Conservation (phyloP, 2,113 vertebrate species). For the Mesoclemmys tuberculata region DNA sequence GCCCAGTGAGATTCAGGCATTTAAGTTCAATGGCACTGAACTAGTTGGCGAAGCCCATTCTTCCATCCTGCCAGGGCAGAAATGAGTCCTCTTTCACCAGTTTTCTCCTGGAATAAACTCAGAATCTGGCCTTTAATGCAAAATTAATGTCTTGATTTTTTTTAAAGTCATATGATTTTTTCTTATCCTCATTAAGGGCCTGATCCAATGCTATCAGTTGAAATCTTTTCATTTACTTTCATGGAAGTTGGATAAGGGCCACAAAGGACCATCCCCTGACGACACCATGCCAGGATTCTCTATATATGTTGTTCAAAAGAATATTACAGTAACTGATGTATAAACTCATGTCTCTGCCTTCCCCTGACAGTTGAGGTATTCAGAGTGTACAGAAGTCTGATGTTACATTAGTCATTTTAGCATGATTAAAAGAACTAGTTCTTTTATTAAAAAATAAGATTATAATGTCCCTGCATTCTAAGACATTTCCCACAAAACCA, state of each 20-base stretch:
- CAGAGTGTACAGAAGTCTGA: neutral
- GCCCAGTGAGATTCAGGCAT: neutral
- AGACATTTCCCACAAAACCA: neutral
- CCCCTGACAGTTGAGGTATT: neutral
- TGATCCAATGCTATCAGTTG: neutral
- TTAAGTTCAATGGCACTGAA: neutral
- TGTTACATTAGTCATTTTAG: neutral
- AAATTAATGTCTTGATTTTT: neutral
- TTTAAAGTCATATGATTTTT: accelerated
- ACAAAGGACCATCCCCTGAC: neutral
- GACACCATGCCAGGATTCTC: neutral
- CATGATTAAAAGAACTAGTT: neutral
- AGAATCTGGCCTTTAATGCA: neutral
- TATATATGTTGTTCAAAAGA: neutral
- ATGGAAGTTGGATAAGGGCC: neutral
- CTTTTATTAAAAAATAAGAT: neutral
- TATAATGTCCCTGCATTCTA: neutral
- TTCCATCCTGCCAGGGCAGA: neutral
- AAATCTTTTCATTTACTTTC: neutral
- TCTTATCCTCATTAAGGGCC: neutral
- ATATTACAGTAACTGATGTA: neutral
- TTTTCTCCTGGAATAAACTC: neutral
- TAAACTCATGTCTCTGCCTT: neutral
- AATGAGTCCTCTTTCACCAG: neutral
- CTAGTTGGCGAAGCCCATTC: neutral